phyloP scores from a whole-genome alignment of 2,797 vertebrate species.

The Furcifer pardalis region DNA sequence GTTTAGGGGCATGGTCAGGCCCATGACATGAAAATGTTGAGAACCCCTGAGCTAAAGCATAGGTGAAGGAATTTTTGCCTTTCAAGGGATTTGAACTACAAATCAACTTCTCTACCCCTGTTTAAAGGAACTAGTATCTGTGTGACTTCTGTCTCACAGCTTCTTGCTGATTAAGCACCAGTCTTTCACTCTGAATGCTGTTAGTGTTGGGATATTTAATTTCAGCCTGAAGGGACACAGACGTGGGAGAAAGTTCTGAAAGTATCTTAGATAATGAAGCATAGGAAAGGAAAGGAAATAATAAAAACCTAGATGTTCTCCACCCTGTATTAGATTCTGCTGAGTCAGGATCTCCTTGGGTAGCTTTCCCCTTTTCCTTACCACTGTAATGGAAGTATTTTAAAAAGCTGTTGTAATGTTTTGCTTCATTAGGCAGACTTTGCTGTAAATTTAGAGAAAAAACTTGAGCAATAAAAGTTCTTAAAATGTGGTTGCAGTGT shows the following conservation, averaged over 20 bases:
- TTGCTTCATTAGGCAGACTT: not conserved
- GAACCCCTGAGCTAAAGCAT: too few relatives aligned
- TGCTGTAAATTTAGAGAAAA: constrained; percentile 14
- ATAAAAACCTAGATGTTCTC: not conserved
- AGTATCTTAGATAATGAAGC: not conserved
- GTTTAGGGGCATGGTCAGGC: too few relatives aligned
- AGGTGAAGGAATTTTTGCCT: not conserved
- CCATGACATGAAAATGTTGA: too few relatives aligned
- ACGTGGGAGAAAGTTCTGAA: not conserved
- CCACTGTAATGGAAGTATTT: not conserved
- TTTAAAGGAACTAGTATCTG: not conserved
- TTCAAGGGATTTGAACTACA: not conserved
- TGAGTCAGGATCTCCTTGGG: not conserved
- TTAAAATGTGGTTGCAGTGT: not conserved
- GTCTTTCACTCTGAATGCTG: not conserved
- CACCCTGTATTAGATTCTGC: not conserved
- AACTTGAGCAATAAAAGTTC: not conserved
- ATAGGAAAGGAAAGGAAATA: not conserved
- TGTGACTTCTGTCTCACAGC: not conserved
- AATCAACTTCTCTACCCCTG: not conserved
- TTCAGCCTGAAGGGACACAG: not conserved
- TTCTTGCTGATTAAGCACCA: not conserved
- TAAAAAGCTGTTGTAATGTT: not conserved
- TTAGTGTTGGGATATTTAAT: not conserved
- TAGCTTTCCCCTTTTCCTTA: not conserved